Evolutionary conservation across 2,797 vertebrate genomes (phyloP), one percentile per base, ranked within the genome.

Genomic region (Channa striata): DNA sequence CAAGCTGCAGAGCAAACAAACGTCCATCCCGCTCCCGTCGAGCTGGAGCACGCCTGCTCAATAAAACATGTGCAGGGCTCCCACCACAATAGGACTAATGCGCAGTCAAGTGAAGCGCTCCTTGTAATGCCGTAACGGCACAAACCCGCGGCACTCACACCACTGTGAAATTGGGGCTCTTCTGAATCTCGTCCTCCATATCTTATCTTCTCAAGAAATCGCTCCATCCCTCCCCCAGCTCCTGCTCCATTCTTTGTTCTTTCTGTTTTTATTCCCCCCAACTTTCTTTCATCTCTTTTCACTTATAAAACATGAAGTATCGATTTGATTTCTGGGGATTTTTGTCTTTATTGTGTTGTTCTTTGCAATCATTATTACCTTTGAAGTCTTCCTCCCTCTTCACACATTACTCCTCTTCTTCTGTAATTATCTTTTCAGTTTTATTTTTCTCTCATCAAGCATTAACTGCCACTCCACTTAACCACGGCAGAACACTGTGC

Each of bases 91-190:
- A n/a, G 72, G 65, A 63, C 77, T 81, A 75, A 80, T 44, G 84
- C 16, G 68, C 80, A 72, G 82, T 85, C 81, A 74, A 79, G 81
- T 66, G 80, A 63, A 87, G 82, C 73, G 36, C 71, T 63, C 48
- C 72, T 67, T 57, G 68, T 60, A 59, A 73, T 37, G 66, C 16
- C 39, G 17, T 21, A 59, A 62, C 57, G 21, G 71, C 72, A 72
- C 65, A 69, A 67, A 71, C 74, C 73, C 2, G 14, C 59, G 30
- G 77, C 72, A 37, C 76, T 66, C 84, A 59, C 74, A 56, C 71
- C 69, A 25, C 85, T 81, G 83, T 86, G 82, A 87, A 84, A 91
- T 82, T 74, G 72, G 74, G 80, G 79, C 83, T 82, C 68, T 68
- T 57, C 65, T 47, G 67, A 67, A 64, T 80, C 80, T 63, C 19